These are phyloP conservation scores for Drosophila flavopinicola DNA, from an alignment of 2,888 invertebrate species.

Conservation along the genomic window DNA sequence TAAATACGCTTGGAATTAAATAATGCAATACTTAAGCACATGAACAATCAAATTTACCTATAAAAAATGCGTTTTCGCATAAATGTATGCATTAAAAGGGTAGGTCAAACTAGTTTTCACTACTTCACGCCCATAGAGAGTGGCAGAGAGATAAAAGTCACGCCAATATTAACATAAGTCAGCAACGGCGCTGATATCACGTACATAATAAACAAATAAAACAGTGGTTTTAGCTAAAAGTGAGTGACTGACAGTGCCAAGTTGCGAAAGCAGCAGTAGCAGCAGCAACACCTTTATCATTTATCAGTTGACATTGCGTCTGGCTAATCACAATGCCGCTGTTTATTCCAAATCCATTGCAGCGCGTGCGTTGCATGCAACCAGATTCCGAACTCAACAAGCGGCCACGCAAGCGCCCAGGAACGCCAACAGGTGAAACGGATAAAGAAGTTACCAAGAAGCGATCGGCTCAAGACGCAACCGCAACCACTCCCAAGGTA, in stretches of 20 bases:
- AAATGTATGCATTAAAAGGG: not conserved
- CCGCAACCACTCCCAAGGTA: conserved; percentile 65
- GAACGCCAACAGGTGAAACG: conserved; percentile 54
- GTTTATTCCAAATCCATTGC: conserved; percentile 35
- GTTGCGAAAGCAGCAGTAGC: conserved; percentile 19
- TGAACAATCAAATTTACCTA: not conserved
- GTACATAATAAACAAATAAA: conserved; percentile 78
- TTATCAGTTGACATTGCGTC: conserved; percentile 33
- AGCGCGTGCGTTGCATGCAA: conserved; percentile 83
- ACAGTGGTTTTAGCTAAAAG: conserved; percentile 65
- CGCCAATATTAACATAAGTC: conserved; percentile 44
- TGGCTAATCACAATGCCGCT: conserved; percentile 15
- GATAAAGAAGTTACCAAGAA: conserved; percentile 42
- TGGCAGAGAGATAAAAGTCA: conserved; percentile 26
- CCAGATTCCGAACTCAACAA: conserved; percentile 81
- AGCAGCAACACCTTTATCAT: conserved; percentile 27
- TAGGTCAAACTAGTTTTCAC: not conserved
- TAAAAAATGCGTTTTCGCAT: not conserved
- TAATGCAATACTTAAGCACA: too few relatives aligned
- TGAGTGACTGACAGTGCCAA: conserved; percentile 69
- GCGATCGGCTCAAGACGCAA: conserved; percentile 29
- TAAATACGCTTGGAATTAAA: conserved; percentile 1
- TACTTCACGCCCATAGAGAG: conserved; percentile 1
- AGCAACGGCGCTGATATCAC: conserved; percentile 68
- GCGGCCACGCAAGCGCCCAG: conserved; percentile 62